A percentile compares a stretch with the other conserved stretches of the same genome.
phyloP scores from a whole-genome alignment of 2,797 vertebrate genomes.

The Menidia menidia region DNA sequence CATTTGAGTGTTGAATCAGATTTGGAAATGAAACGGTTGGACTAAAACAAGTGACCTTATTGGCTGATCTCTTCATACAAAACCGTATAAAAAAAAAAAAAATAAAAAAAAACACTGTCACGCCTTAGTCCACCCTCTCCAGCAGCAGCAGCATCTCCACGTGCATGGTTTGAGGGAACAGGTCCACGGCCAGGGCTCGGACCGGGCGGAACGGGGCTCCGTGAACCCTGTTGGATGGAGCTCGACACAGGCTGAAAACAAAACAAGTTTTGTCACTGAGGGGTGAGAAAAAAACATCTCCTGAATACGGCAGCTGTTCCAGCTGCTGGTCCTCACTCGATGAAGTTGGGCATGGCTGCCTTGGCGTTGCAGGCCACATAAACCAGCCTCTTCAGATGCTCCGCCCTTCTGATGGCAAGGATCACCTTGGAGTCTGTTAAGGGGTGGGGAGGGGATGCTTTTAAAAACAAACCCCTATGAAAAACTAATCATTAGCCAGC shows the following conservation, averaged over 20 bases:
- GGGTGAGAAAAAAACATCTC: not conserved
- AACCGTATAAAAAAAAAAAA: not conserved
- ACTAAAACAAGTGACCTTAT: not conserved
- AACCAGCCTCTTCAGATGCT: constrained; percentile 91
- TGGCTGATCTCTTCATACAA: not conserved
- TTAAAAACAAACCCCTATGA: not conserved
- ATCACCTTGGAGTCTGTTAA: constrained; percentile 93
- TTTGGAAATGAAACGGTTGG: not conserved
- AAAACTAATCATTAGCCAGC: not conserved
- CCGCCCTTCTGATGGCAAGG: constrained; percentile 91
- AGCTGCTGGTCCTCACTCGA: constrained; percentile 89
- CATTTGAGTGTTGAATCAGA: no score
- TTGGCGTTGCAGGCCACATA: constrained; percentile 96
- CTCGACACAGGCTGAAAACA: constrained; percentile 88
- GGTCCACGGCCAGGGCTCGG: constrained; percentile 90
- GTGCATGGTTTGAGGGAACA: constrained; percentile 96
- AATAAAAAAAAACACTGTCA: not conserved
- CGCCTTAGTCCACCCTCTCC: constrained; percentile 85
- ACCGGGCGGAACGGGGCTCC: constrained; percentile 90
- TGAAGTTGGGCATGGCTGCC: constrained; percentile 96
- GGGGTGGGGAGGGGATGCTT: not conserved
- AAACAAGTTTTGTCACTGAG: no score
- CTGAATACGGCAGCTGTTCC: not conserved
- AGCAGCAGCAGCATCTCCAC: constrained; percentile 92
- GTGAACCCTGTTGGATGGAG: constrained; percentile 93